A percentile compares a stretch with the other conserved stretches of the same genome.
Conservation (phyloP, 2,888 invertebrate genomes). For the Gisinianus flammeolus region DNA sequence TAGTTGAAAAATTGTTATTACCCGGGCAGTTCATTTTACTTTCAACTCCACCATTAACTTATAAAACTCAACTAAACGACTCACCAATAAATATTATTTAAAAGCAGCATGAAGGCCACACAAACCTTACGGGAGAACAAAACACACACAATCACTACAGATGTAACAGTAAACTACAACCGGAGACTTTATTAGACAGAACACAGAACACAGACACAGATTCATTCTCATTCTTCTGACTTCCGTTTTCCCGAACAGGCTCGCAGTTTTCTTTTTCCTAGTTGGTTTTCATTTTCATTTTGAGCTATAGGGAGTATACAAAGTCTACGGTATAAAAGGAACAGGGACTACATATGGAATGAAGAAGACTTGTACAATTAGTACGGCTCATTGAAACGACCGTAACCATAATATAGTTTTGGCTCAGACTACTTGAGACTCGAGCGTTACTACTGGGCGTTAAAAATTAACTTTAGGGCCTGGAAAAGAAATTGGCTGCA, state of each 20-base stretch:
- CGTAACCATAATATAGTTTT: background rate
- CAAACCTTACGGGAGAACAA: too few species aligned
- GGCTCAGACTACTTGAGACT: background rate
- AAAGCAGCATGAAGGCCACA: background rate
- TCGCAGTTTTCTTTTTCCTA: background rate
- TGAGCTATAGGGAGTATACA: too few species aligned
- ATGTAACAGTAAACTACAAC: too few species aligned
- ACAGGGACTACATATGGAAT: too few species aligned
- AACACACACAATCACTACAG: too few species aligned
- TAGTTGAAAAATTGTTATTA: background rate
- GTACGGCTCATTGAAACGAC: background rate
- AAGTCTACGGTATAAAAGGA: too few species aligned
- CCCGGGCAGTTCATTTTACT: background rate
- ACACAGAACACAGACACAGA: too few species aligned
- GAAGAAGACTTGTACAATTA: background rate
- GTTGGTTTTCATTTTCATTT: background rate
- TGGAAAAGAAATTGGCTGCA: constrained; percentile 31
- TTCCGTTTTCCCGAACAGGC: background rate
- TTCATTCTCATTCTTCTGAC: background rate
- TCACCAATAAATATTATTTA: constrained; percentile 2
- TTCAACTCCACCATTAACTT: background rate
- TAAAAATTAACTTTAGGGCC: constrained; percentile 34
- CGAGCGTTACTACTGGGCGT: background rate
- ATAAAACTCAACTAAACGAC: background rate
- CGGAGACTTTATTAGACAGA: too few species aligned